Evolutionary conservation across 1,140 invertebrate species (phyloP).

Genomic region (Drosophila subobscura): DNA sequence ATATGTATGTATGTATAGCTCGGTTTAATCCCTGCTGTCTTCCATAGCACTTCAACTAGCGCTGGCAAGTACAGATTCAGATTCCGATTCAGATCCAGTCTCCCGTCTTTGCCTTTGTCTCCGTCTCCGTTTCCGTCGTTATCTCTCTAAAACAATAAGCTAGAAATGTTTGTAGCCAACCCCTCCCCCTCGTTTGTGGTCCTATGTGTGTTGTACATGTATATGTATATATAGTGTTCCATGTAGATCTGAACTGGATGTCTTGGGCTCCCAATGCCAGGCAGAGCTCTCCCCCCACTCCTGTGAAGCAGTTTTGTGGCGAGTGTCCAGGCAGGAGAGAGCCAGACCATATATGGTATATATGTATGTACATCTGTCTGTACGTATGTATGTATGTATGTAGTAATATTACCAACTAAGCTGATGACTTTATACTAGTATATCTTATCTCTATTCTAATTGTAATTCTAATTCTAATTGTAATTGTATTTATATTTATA

Average conservation of each 20-base stretch:
- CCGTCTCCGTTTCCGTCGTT: not conserved
- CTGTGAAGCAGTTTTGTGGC: not conserved
- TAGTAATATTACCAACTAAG: constrained; percentile 2
- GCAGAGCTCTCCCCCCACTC: not conserved
- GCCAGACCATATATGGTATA: constrained; percentile 1
- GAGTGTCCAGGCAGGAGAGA: too few species aligned
- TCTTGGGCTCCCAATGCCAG: too few species aligned
- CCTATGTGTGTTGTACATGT: too few species aligned
- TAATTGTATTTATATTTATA: constrained; percentile 8
- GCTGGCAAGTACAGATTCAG: not conserved
- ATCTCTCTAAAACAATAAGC: too few species aligned
- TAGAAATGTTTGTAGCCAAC: too few species aligned
- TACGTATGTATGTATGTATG: constrained; percentile 12
- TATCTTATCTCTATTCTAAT: not conserved
- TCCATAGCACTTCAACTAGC: constrained; percentile 22
- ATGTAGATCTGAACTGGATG: too few species aligned
- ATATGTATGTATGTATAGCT: constrained; percentile 8
- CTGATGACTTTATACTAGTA: constrained; percentile 1
- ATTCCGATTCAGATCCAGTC: not conserved
- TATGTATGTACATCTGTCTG: constrained; percentile 23
- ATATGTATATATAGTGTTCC: too few species aligned
- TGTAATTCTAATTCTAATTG: constrained; percentile 7
- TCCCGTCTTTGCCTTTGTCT: not conserved
- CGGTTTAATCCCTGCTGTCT: constrained; percentile 37
- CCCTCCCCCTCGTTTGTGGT: too few species aligned